A percentile compares a stretch with the other conserved stretches of the same genome.
Conservation (phyloP, 2,113 vertebrate genomes). For the Syngnathus typhle region DNA sequence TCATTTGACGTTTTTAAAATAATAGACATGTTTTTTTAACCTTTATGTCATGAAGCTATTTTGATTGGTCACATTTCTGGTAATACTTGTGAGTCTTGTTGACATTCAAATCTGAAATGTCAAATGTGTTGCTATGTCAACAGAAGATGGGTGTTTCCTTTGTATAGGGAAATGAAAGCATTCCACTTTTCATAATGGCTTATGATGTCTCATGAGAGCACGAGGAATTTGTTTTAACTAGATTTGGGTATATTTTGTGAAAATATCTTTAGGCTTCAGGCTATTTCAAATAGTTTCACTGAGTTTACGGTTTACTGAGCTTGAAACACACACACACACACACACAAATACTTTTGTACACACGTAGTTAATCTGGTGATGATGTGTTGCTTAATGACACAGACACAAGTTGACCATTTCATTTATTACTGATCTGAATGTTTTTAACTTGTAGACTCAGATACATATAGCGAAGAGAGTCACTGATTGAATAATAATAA, state of each 20-base stretch:
- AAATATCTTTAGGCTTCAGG: too few relatives aligned
- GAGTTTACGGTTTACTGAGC: too few relatives aligned
- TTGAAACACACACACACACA: not conserved
- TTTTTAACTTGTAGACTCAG: too few relatives aligned
- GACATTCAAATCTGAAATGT: not conserved
- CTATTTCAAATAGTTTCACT: too few relatives aligned
- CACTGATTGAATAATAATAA: not conserved
- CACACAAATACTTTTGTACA: too few relatives aligned
- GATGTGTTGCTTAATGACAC: not conserved
- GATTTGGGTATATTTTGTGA: too few relatives aligned
- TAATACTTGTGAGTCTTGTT: too few relatives aligned
- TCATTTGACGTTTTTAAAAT: too few relatives aligned
- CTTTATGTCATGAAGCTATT: not conserved
- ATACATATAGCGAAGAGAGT: too few relatives aligned
- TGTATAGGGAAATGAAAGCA: not conserved
- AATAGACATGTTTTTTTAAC: not conserved
- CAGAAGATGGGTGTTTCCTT: not conserved
- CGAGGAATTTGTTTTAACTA: too few relatives aligned
- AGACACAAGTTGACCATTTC: too few relatives aligned
- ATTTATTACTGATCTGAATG: too few relatives aligned
- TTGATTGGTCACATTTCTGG: not conserved
- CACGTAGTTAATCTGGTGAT: not conserved
- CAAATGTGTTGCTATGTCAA: not conserved
- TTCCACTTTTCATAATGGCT: not conserved
- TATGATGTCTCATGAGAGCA: not conserved